A percentile compares a stretch with the other conserved stretches of the same genome.
phyloP scores from a whole-genome alignment of 2,888 invertebrate genomes.

The Caprella mutica region DNA sequence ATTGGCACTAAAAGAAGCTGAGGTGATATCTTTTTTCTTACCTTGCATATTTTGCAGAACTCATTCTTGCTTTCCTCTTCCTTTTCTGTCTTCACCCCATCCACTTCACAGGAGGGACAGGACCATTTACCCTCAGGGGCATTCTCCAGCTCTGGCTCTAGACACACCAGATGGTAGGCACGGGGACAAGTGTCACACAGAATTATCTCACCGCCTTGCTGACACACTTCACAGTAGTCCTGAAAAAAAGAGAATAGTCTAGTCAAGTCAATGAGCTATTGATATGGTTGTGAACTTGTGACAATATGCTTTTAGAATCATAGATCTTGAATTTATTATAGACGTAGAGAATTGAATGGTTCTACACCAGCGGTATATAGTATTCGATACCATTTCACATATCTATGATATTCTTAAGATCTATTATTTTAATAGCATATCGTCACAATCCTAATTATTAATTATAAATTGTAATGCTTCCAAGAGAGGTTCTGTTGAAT shows the following conservation, averaged over 20 bases:
- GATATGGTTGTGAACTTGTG: conserved; percentile 35
- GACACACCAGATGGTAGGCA: conserved; percentile 95
- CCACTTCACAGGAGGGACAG: conserved; percentile 72
- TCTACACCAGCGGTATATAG: no score
- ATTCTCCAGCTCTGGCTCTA: conserved; percentile 96
- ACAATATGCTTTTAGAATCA: no score
- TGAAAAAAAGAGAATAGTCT: conserved; percentile 2
- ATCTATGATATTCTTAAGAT: no score
- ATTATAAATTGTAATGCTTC: no score
- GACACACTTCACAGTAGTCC: conserved; percentile 57
- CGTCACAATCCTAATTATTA: no score
- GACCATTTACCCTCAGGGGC: conserved; percentile 97
- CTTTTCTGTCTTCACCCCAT: conserved; percentile 59
- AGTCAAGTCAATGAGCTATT: neutral
- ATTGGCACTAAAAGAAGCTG: no score
- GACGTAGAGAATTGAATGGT: no score
- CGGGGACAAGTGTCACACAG: conserved; percentile 97
- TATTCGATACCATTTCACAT: no score
- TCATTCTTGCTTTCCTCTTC: conserved; percentile 90
- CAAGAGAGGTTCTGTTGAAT: no score
- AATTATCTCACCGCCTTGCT: conserved; percentile 98
- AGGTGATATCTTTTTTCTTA: conserved; percentile 14
- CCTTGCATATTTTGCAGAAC: conserved; percentile 53
- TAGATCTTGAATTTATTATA: no score
- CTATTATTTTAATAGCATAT: no score